These are phyloP conservation scores for Lomographa bimaculata DNA, from an alignment of 2,888 invertebrate species.

Conservation along the genomic window DNA sequence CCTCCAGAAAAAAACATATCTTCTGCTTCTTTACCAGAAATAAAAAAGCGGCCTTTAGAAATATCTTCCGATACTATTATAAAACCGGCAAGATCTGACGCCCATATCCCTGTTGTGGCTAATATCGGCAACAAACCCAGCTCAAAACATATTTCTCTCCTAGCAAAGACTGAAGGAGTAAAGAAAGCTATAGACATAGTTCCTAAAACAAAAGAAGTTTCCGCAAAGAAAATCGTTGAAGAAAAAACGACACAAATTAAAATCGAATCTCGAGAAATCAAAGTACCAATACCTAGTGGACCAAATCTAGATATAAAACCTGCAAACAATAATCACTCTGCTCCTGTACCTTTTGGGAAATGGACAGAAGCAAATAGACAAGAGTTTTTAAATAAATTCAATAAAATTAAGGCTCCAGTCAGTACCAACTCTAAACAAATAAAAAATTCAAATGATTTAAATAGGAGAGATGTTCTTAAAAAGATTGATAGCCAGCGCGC, in stretches of 20 bases:
- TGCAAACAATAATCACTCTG: conserved; percentile 53
- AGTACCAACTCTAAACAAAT: conserved; percentile 65
- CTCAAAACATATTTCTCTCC: conserved; percentile 2
- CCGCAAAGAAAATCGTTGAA: conserved; percentile 3
- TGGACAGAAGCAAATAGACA: conserved; percentile 77
- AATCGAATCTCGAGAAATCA: conserved; percentile 9
- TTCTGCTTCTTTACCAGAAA: too few relatives aligned
- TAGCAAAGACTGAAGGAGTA: conserved; percentile 8
- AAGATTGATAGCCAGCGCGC: conserved; percentile 71
- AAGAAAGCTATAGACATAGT: conserved; percentile 2
- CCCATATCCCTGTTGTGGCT: conserved; percentile 11
- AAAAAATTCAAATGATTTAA: conserved; percentile 74
- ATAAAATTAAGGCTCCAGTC: conserved; percentile 60
- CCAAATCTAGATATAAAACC: conserved; percentile 41
- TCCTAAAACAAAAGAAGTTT: conserved; percentile 6
- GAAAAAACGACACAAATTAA: conserved; percentile 8
- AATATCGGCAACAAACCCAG: conserved; percentile 11
- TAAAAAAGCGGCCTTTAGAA: conserved; percentile 1
- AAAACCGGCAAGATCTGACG: conserved; percentile 2
- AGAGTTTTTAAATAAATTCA: conserved; percentile 72
- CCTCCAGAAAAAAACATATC: too few relatives aligned
- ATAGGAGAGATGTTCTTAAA: conserved; percentile 71
- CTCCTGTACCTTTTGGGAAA: conserved; percentile 73
- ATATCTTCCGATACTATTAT: not conserved
- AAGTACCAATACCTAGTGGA: conserved; percentile 17